phyloP scores from a whole-genome alignment of 2,888 invertebrate species.

The Ernsta delagoae region DNA sequence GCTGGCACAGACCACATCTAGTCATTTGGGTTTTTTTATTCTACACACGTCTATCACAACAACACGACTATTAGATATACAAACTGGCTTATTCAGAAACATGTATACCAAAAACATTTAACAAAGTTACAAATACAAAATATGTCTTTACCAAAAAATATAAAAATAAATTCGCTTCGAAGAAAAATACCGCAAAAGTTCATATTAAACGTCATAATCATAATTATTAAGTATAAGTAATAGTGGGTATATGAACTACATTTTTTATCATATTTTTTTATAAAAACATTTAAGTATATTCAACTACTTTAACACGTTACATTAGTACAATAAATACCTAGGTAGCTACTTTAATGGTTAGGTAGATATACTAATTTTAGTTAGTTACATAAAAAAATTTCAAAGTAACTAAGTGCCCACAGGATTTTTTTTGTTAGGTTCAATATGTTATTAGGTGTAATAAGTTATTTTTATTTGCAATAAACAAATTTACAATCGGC shows the following conservation, averaged over 20 bases:
- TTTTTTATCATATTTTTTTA: constrained; percentile 65
- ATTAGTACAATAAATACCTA: neutral
- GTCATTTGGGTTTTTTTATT: constrained; percentile 60
- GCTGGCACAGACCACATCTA: constrained; percentile 73
- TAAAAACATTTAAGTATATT: constrained; percentile 71
- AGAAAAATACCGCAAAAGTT: constrained; percentile 13
- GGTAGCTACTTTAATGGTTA: too few species aligned
- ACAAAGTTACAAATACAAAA: constrained; percentile 37
- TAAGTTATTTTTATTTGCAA: too few species aligned
- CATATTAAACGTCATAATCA: too few species aligned
- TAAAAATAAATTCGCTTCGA: constrained; percentile 43
- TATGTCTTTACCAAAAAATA: constrained; percentile 29
- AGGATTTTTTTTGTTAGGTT: too few species aligned
- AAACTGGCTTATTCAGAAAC: too few species aligned
- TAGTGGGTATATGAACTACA: constrained; percentile 78
- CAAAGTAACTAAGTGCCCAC: too few species aligned
- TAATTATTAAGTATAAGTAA: too few species aligned
- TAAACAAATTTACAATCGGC: too few species aligned
- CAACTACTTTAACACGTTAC: constrained; percentile 35
- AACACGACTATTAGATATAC: too few species aligned
- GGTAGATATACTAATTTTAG: too few species aligned
- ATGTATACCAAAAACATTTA: constrained; percentile 43
- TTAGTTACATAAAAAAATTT: too few species aligned
- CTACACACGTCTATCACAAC: constrained; percentile 46
- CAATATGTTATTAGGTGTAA: too few species aligned